Evolutionary conservation across 1,140 invertebrate species (phyloP).

Genomic region (Druon quercuslanigerum): DNA sequence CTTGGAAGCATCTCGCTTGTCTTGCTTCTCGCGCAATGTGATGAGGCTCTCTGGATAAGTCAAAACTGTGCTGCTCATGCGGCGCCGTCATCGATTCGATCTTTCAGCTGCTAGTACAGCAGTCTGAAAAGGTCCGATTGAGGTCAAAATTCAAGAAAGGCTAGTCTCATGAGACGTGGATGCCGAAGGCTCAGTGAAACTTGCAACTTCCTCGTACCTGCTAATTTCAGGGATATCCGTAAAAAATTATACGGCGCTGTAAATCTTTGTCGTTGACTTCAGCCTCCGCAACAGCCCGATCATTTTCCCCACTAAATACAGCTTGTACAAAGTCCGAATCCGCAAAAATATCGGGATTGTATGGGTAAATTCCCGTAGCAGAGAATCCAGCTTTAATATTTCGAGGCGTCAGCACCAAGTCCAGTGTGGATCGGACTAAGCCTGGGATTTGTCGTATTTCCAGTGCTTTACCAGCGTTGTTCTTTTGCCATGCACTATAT

Average conservation of each 20-base stretch:
- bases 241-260: neutral
- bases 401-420: neutral
- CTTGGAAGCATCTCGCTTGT: too few species aligned
- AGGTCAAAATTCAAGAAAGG: neutral
- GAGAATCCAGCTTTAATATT: neutral
- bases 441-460: neutral
- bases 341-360: neutral
- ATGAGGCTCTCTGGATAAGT: too few species aligned
- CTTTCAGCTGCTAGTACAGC: too few species aligned
- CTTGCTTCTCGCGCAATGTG: too few species aligned
- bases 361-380: neutral
- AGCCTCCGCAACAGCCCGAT: neutral
- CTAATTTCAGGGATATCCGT: neutral
- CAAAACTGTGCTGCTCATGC: too few species aligned
- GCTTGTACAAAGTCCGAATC: neutral
- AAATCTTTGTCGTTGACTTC: neutral
- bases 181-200: neutral
- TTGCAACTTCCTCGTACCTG: neutral
- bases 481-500: neutral
- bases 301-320: neutral
- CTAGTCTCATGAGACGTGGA: slow-evolving; percentile 4
- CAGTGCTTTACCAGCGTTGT: neutral
- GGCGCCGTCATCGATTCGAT: too few species aligned
- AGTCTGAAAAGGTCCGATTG: too few species aligned
- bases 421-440: neutral